phyloP scores from a whole-genome alignment of 2,113 vertebrate species.

The Scopus umbretta region DNA sequence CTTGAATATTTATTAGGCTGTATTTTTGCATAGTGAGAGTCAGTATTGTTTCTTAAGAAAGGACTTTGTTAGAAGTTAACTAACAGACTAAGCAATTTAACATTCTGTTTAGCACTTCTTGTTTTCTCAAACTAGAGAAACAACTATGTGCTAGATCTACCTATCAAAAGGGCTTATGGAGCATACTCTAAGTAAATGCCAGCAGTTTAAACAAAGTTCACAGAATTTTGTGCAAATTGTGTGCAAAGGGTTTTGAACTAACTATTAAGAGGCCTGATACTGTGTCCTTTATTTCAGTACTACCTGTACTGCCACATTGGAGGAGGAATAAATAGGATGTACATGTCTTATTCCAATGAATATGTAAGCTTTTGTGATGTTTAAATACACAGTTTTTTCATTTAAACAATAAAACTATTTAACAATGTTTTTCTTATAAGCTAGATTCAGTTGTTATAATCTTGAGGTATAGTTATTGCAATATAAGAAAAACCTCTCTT shows the following conservation, averaged over 20 bases:
- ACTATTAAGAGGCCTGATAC: not conserved
- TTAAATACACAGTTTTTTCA: not conserved
- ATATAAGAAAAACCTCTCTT: not conserved
- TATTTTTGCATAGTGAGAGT: not conserved
- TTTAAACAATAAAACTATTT: not conserved
- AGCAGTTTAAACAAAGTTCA: not conserved
- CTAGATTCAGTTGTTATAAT: not conserved
- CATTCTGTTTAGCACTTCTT: not conserved
- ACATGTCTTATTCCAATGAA: not conserved
- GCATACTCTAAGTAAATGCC: not conserved
- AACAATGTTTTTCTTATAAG: not conserved
- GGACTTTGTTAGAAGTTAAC: not conserved
- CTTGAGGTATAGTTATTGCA: not conserved
- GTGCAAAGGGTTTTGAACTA: not conserved
- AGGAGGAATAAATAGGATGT: not conserved
- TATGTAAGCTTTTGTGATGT: not conserved
- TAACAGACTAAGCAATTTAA: not conserved
- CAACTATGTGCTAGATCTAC: not conserved
- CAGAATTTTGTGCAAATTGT: not conserved
- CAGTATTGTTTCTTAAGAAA: not conserved
- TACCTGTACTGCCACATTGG: not conserved
- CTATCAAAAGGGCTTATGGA: not conserved
- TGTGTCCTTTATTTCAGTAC: not conserved
- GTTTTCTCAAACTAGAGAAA: not conserved
- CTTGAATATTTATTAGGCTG: not conserved